These are phyloP conservation scores for Stenodera caucasica DNA, from an alignment of 2,888 invertebrate genomes.

Conservation along the genomic window DNA sequence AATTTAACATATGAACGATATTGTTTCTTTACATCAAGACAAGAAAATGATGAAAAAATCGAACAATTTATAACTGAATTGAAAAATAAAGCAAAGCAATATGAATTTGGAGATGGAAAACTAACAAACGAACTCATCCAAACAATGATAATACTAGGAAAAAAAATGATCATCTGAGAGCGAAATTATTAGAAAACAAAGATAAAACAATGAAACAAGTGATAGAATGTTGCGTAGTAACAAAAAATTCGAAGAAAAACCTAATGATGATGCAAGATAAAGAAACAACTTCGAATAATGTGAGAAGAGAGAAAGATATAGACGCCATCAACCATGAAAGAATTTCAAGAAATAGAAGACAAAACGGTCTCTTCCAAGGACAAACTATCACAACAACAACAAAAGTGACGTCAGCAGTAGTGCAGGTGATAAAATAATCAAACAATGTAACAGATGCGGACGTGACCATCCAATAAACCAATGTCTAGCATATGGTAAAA, in stretches of 20 bases:
- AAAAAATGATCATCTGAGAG: constrained; percentile 16
- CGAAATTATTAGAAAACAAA: constrained; percentile 19
- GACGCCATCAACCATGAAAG: too few relatives aligned
- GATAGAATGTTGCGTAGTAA: constrained; percentile 22
- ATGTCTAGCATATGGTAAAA: too few relatives aligned
- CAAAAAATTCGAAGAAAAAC: constrained; percentile 8
- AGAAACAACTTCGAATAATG: too few relatives aligned
- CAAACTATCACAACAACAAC: too few relatives aligned
- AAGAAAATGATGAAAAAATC: constrained; percentile 12
- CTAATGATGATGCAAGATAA: too few relatives aligned
- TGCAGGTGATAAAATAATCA: too few relatives aligned
- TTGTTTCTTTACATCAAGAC: constrained; percentile 27
- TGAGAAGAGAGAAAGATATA: too few relatives aligned
- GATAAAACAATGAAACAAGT: constrained; percentile 21
- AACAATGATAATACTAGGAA: constrained; percentile 18
- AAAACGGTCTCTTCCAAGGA: too few relatives aligned
- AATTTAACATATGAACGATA: constrained; percentile 20
- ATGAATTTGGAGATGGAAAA: constrained; percentile 18
- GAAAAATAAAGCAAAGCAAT: constrained; percentile 12
- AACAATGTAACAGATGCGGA: too few relatives aligned
- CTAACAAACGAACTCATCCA: constrained; percentile 14
- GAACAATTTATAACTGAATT: constrained; percentile 16
- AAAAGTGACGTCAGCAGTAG: too few relatives aligned
- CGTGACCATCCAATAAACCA: too few relatives aligned
- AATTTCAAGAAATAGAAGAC: too few relatives aligned